These are phyloP conservation scores for Apteryx mantelli DNA, from an alignment of 2,113 vertebrate genomes.

Conservation along the genomic window DNA sequence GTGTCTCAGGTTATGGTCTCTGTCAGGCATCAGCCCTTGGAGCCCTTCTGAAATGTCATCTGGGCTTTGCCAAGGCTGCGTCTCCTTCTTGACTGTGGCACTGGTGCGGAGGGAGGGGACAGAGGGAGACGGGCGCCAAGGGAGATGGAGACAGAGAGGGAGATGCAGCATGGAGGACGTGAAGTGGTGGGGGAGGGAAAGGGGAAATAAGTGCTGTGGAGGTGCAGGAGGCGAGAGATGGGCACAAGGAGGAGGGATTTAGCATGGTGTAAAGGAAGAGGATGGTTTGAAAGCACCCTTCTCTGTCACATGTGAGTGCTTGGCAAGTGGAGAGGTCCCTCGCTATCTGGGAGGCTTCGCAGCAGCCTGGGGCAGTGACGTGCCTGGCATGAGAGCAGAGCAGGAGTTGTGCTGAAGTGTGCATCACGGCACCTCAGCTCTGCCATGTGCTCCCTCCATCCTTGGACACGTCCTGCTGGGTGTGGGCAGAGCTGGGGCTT, in stretches of 20 bases:
- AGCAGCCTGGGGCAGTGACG: not conserved
- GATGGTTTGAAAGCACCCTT: not conserved
- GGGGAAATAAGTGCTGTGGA: not conserved
- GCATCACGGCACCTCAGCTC: not conserved
- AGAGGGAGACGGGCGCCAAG: not conserved
- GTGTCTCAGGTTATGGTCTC: not conserved
- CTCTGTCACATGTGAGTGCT: not conserved
- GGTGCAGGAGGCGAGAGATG: not conserved
- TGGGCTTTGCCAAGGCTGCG: not conserved
- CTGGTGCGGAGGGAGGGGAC: not conserved
- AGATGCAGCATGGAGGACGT: accelerated
- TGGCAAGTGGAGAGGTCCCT: not conserved
- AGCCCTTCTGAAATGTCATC: not conserved
- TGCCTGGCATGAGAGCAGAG: not conserved
- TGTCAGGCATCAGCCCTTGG: not conserved
- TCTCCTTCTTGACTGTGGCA: not conserved
- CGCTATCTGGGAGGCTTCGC: not conserved
- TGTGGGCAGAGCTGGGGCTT: not conserved
- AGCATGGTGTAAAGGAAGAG: not conserved
- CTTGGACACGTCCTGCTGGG: not conserved
- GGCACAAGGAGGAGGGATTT: not conserved
- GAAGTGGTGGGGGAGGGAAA: not conserved
- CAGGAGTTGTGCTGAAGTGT: not conserved
- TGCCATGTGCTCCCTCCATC: not conserved
- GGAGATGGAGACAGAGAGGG: not conserved